Base-by-base conservation (phyloP, 2,888 invertebrate species). In the Eustalomyia histrio region DNA sequence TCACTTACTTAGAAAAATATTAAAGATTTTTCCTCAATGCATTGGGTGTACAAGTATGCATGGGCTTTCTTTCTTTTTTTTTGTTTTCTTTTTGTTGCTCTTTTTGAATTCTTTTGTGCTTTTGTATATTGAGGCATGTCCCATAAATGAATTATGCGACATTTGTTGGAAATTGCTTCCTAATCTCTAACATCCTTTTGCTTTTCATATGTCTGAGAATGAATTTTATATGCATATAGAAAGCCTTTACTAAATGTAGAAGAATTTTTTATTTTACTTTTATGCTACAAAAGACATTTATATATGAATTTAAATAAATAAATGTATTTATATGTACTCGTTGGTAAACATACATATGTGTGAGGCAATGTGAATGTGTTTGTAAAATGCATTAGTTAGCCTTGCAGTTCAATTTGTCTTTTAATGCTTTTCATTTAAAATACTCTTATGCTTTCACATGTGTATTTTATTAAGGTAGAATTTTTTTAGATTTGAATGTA, bases 71-170 rank as follows among this genome's bases (percentile, higher is more conserved):
- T 29, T 4, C 7, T 29, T 29, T 29, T 29, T 29, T 7, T 7
- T 29, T 29, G 29, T 29, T 29, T 29, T 29, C 7, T 29, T 7
- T 7, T 29, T 29, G 3, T 29, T 29, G 10, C 39, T 39, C 5
- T 61, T 39, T 60, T 63, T 10, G 21, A 33, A 68, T 52, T 24
- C 67, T 68, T 21, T 53, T 57, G 39, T 72, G 53, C 50, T 18
- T 69, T 58, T 80, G 68, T 60, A 17, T 76, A 72, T 55, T 53
- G 71, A 65, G 72, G 71, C 72, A 65, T 57, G 72, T 69, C 64
- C 79, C 57, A 86, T 87, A 88, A 89, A 87, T 88, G 89, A 88
- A 87, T 87, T 87, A 87, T 89, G 87, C 86, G 87, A 87, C 88
- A 88, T 89, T 89, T 87, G 87, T 85, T 85, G 82, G 85, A 86